A percentile compares a stretch with the other conserved stretches of the same genome.
phyloP scores from a whole-genome alignment of 2,113 vertebrate species.

The Phycodurus eques region DNA sequence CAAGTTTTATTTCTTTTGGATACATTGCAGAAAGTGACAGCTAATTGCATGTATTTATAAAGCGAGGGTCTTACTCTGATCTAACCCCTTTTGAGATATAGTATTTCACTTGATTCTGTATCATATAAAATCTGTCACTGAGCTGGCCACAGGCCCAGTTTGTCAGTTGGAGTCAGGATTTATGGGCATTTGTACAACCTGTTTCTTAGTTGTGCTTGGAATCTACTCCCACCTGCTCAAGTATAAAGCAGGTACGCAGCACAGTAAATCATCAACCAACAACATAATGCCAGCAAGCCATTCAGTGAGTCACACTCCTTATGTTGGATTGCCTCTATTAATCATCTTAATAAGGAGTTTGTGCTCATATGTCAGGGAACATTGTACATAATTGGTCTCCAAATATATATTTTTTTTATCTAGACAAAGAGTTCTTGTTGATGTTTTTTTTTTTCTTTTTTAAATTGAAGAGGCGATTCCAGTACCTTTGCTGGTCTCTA shows the following conservation, averaged over 20 bases:
- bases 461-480: constrained; percentile 46
- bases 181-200: constrained; percentile 22
- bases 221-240: constrained; percentile 22
- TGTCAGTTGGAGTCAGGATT: constrained; percentile 12
- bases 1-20: not conserved
- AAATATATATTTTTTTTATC: constrained; percentile 14
- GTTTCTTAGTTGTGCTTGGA: constrained; percentile 24
- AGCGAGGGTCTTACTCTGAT: not conserved
- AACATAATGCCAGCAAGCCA: not conserved
- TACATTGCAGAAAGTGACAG: not conserved
- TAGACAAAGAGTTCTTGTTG: too few species aligned
- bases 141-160: constrained; percentile 5
- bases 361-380: not conserved
- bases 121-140: constrained; percentile 22
- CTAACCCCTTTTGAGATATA: not conserved
- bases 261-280: constrained; percentile 34
- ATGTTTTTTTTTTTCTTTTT: too few species aligned
- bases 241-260: constrained; percentile 24
- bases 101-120: constrained; percentile 4
- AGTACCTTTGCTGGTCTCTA: constrained; percentile 22
- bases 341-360: constrained; percentile 14
- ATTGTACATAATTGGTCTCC: not conserved
- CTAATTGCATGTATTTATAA: not conserved
- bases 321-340: constrained; percentile 4
- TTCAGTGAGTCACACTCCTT: not conserved